Percentiles rank a stretch among this genome's conserved stretches.
phyloP scores from a whole-genome alignment of 2,888 invertebrate genomes.

The Trimorus sp. region DNA sequence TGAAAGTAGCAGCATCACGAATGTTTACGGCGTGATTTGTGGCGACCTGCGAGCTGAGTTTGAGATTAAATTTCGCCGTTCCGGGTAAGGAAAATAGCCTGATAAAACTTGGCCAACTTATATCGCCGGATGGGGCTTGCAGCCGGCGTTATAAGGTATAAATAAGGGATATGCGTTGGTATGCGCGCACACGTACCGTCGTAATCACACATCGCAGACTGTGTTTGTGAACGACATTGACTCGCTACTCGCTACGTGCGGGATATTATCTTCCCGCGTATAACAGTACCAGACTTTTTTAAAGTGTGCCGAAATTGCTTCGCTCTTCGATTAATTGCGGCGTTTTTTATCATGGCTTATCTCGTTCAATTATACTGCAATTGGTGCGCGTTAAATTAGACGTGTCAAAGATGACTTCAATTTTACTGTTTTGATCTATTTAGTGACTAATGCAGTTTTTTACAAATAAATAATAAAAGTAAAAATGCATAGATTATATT shows the following conservation, averaged over 20 bases:
- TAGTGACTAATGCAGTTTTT: too few species aligned
- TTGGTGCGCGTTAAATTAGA: too few species aligned
- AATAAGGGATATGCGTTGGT: constrained; percentile 58
- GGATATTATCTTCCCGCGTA: constrained; percentile 49
- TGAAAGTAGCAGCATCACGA: constrained; percentile 72
- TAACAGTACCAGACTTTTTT: too few species aligned
- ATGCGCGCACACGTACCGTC: constrained; percentile 53
- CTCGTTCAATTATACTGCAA: too few species aligned
- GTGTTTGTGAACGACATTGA: constrained; percentile 44
- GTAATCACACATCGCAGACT: constrained; percentile 48
- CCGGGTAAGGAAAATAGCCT: constrained; percentile 78
- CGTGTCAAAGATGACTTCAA: too few species aligned
- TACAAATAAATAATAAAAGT: too few species aligned
- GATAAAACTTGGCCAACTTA: constrained; percentile 79
- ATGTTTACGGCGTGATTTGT: constrained; percentile 81
- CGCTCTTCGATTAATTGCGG: too few species aligned
- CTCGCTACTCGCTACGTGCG: constrained; percentile 42
- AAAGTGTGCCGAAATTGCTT: too few species aligned
- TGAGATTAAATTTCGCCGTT: constrained; percentile 79
- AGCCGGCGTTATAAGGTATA: constrained; percentile 58
- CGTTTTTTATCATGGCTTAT: too few species aligned
- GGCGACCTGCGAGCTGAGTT: constrained; percentile 76
- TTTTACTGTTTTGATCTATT: too few species aligned
- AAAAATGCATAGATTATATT: too few species aligned
- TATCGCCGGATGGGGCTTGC: constrained; percentile 66